Conservation (phyloP, 1,140 invertebrate genomes). For the Drosophila saltans region DNA sequence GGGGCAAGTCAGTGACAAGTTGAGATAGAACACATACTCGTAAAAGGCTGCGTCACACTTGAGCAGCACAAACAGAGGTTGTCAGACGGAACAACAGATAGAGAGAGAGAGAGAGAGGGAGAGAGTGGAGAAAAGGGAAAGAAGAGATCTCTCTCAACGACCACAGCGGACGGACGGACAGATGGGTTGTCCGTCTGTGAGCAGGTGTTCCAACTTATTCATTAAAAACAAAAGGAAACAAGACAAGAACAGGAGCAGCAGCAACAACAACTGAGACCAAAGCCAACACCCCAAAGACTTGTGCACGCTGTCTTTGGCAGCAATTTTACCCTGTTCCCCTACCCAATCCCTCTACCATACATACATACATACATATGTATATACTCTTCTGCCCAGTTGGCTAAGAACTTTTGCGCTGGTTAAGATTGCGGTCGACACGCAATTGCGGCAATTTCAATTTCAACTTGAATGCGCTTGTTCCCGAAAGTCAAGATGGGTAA, state of each 20-base stretch:
- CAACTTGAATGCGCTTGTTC: slow-evolving; percentile 63
- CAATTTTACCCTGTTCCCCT: slow-evolving; percentile 20
- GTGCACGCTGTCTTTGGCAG: slow-evolving; percentile 20
- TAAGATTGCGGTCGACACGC: slow-evolving; percentile 79
- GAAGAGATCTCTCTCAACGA: slow-evolving; percentile 48
- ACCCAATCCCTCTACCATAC: background rate
- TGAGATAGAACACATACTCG: slow-evolving; percentile 68
- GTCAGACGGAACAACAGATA: slow-evolving; percentile 22
- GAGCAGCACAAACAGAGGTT: slow-evolving; percentile 50
- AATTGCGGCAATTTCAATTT: slow-evolving; percentile 80
- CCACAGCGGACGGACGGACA: slow-evolving; percentile 13
- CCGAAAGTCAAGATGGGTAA: slow-evolving; percentile 41
- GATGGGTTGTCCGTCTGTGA: slow-evolving; percentile 48
- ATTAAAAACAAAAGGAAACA: slow-evolving; percentile 75
- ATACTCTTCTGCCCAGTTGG: slow-evolving; percentile 33
- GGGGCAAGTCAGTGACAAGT: slow-evolving; percentile 27
- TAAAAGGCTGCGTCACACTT: slow-evolving; percentile 51
- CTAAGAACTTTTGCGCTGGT: slow-evolving; percentile 60
- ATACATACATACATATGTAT: background rate
- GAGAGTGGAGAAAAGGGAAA: background rate
- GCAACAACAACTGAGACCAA: background rate
- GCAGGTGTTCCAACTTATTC: slow-evolving; percentile 78
- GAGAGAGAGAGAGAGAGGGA: background rate
- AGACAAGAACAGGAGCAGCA: slow-evolving; percentile 42
- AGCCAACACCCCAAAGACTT: slow-evolving; percentile 41